A percentile compares a stretch with the other conserved stretches of the same genome.
phyloP scores from a whole-genome alignment of 2,797 vertebrate genomes.

The Rhabdophis nuchalis region DNA sequence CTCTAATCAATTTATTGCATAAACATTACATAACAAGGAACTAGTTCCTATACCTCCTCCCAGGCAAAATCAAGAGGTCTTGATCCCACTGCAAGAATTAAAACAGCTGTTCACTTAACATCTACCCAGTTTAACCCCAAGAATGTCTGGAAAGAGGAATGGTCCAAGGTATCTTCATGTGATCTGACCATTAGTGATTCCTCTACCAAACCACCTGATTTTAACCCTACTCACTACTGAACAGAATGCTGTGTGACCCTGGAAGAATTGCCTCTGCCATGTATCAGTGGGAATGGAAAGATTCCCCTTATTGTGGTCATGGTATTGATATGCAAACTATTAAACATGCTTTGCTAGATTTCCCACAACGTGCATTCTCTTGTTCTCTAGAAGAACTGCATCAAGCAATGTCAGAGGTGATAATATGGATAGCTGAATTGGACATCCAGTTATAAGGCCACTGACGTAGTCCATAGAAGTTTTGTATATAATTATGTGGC shows the following conservation, averaged over 20 bases:
- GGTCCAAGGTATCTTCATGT: not conserved
- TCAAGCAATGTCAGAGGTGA: not conserved
- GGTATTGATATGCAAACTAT: not conserved
- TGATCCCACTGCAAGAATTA: not conserved
- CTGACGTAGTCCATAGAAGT: not conserved
- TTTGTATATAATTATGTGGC: not conserved
- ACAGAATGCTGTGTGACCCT: not conserved
- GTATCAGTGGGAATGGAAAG: not conserved
- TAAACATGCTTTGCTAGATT: not conserved
- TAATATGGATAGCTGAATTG: not conserved
- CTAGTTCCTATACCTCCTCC: too few species aligned
- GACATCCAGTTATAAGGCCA: not conserved
- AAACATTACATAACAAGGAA: too few species aligned
- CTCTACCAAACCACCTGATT: not conserved
- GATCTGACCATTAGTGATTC: not conserved
- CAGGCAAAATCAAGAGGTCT: too few species aligned
- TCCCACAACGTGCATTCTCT: not conserved
- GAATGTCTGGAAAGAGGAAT: not conserved
- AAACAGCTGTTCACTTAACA: not conserved
- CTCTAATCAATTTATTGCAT: too few species aligned
- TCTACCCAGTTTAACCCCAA: not conserved
- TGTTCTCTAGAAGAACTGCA: not conserved
- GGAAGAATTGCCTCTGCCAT: not conserved
- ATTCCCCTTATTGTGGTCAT: not conserved
- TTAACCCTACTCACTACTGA: not conserved